Conservation (phyloP, 2,888 invertebrate species). For the Colletes collaris region DNA sequence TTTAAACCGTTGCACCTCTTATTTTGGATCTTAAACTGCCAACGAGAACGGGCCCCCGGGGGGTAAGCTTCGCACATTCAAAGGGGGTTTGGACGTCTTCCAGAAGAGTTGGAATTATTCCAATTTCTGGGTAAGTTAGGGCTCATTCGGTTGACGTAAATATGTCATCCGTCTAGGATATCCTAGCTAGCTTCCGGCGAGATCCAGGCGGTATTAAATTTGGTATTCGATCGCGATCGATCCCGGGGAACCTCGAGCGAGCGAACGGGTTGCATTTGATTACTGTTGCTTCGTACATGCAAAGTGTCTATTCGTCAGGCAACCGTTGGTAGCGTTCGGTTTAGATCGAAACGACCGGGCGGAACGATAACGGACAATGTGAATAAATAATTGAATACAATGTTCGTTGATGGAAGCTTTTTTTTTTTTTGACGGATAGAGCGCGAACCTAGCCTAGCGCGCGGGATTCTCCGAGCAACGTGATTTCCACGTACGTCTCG, state of each 20-base stretch:
- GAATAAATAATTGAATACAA: too few species aligned
- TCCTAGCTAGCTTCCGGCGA: conserved; percentile 31
- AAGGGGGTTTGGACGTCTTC: conserved; percentile 69
- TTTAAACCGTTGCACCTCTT: conserved; percentile 44
- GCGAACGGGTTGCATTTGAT: too few species aligned
- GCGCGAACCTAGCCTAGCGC: neutral
- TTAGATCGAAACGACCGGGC: too few species aligned
- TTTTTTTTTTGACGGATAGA: too few species aligned
- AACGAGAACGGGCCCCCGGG: conserved; percentile 44
- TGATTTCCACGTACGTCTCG: neutral
- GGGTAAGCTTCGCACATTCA: conserved; percentile 59
- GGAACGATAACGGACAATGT: too few species aligned
- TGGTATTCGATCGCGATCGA: neutral
- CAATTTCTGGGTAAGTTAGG: conserved; percentile 66
- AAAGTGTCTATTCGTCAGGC: too few species aligned
- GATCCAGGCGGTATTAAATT: conserved; percentile 1
- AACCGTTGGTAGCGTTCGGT: too few species aligned
- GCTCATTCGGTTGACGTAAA: conserved; percentile 62
- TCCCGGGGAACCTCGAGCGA: neutral
- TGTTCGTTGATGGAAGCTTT: neutral
- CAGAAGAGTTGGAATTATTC: conserved; percentile 73
- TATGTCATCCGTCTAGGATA: conserved; percentile 50
- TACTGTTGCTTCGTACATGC: too few species aligned
- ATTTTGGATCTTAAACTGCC: conserved; percentile 52
- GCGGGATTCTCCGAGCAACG: neutral